Conservation (phyloP, 2,113 vertebrate genomes). For the Zosterops lateralis region DNA sequence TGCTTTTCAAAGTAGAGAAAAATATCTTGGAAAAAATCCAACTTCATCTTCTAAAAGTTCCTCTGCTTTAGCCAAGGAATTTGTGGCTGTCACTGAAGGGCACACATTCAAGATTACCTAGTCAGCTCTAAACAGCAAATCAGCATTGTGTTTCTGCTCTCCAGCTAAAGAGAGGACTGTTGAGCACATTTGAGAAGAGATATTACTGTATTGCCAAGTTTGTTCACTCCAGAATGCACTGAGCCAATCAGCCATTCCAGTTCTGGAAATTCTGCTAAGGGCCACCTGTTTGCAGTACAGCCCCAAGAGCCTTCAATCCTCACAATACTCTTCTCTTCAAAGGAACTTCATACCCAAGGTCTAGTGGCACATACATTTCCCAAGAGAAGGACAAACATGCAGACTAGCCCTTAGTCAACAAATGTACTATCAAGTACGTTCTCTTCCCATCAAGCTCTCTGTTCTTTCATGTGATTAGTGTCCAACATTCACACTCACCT, state of each 20-base stretch:
- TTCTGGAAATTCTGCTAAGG: background rate
- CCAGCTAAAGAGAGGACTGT: background rate
- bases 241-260: background rate
- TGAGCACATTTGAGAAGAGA: background rate
- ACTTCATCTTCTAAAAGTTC: background rate
- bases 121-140: background rate
- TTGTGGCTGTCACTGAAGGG: background rate
- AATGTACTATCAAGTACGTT: background rate
- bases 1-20: background rate
- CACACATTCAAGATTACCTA: background rate
- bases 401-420: constrained; percentile 38
- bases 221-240: background rate
- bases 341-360: background rate
- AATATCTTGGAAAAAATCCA: background rate
- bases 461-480: background rate
- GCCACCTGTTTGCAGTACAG: background rate
- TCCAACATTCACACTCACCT: background rate
- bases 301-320: background rate
- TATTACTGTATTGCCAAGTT: rapidly evolving
- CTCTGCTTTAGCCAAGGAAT: background rate
- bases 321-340: background rate
- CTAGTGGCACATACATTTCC: background rate
- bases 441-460: background rate
- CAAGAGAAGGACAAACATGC: constrained; percentile 27
- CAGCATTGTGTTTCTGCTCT: background rate